Evolutionary conservation across 2,888 invertebrate genomes (phyloP).

Genomic region (Epirrita christyi): DNA sequence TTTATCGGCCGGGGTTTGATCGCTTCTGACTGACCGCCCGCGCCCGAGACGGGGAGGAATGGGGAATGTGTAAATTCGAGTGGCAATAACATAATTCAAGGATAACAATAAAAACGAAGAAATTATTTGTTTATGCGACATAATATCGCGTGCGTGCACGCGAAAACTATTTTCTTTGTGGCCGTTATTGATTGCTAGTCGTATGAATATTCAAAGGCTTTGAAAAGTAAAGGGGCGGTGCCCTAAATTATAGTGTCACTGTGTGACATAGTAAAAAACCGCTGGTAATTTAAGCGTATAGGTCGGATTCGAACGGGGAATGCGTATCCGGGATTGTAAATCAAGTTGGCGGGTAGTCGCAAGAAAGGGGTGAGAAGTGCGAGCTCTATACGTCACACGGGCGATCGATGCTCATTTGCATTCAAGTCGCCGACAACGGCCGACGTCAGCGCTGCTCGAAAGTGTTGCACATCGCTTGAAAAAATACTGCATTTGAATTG

Average conservation of each 20-base stretch:
- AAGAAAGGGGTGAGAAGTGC: constrained; percentile 82
- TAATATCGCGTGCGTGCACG: constrained; percentile 82
- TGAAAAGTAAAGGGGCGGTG: constrained; percentile 79
- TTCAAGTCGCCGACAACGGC: constrained; percentile 69
- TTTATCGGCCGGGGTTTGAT: constrained; percentile 70
- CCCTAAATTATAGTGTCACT: constrained; percentile 83
- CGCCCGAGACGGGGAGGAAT: constrained; percentile 40
- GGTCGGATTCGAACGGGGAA: constrained; percentile 72
- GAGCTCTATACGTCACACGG: constrained; percentile 75
- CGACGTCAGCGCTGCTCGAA: constrained; percentile 80
- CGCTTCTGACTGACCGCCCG: constrained; percentile 52
- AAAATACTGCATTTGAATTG: constrained; percentile 80
- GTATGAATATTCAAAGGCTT: constrained; percentile 83
- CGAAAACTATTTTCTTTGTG: constrained; percentile 82
- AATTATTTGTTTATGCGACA: constrained; percentile 83
- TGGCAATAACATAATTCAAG: constrained; percentile 65
- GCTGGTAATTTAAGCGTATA: constrained; percentile 71
- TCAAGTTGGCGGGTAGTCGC: constrained; percentile 80
- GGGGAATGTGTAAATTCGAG: constrained; percentile 60
- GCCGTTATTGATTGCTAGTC: constrained; percentile 82
- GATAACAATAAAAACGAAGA: constrained; percentile 76
- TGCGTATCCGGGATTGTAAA: constrained; percentile 79
- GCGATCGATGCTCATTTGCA: constrained; percentile 83
- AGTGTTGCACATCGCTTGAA: constrained; percentile 73
- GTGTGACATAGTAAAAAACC: constrained; percentile 80